Evolutionary conservation across 2,797 vertebrate genomes (phyloP), one percentile per base, ranked within the genome.

Genomic region (Scolopax rusticola): DNA sequence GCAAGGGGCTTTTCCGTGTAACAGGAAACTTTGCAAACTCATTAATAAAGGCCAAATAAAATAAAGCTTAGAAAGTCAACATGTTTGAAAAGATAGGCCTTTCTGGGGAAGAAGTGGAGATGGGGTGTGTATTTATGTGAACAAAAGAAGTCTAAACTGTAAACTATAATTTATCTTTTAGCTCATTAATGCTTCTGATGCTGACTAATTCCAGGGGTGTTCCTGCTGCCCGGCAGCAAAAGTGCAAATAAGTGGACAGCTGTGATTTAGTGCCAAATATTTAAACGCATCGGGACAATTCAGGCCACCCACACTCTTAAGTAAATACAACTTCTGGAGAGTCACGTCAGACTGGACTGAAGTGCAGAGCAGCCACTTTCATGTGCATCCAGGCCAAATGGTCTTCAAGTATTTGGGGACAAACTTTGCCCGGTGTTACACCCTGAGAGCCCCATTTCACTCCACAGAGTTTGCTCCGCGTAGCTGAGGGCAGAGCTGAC

Each of bases 221-320:
- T 97, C 84, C 88, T 89, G 50, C 88, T 95, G 81, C 86, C 77
- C 56, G 3, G 90, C 83, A 96, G 94, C 86, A 90, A 61, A 93
- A 96, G 93, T 85, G 91, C 94, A 95, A 93, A 95, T 71, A 96
- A 93, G 61, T 82, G 88, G 91, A 93, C 90, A 90, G 93, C 86
- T 92, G 77, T 94, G 91, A 94, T 95, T 96, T 95, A 88, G 65
- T 88, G 87, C 85, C 94, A 84, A 94, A 89, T 91, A 96, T 93
- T 95, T 93, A 85, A 95, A 93, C 43, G 51, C 83, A 94, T 79
- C 6, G 1, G 93, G 96, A 95, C 87, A 91, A 84, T 91, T 95
- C 83, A 82, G 94, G 88, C 95, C 94, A 96, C 91, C 90, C 96
- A 95, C 75, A 61, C 45, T 92, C 59, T 78, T 84, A 64, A 83